Conservation (phyloP, 2,797 vertebrate species). For the Crypturellus tataupa region DNA sequence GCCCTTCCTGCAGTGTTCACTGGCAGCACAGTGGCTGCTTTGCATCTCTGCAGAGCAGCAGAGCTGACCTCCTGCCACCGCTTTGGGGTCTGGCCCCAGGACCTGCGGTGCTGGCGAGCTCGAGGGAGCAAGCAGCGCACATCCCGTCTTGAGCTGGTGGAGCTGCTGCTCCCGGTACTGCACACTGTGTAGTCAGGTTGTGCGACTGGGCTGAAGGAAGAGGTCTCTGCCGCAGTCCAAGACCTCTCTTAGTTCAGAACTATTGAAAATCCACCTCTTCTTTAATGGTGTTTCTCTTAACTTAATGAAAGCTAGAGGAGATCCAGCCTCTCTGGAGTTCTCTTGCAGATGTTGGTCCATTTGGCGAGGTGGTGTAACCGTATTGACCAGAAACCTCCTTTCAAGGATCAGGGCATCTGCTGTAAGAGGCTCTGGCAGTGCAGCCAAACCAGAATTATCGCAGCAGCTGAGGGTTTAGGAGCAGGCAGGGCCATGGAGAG, state of each 20-base stretch:
- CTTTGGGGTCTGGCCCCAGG: not conserved
- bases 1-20: not conserved
- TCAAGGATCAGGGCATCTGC: not conserved
- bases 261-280: not conserved
- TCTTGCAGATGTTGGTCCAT: not conserved
- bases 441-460: accelerated
- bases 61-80: not conserved
- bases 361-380: not conserved
- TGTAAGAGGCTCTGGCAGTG: accelerated
- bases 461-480: not conserved
- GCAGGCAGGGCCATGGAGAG: not conserved
- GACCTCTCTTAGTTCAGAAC: not conserved
- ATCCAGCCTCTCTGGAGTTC: not conserved
- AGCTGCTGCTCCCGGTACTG: not conserved
- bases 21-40: not conserved
- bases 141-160: not conserved
- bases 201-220: accelerated
- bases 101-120: not conserved
- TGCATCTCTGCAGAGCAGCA: not conserved
- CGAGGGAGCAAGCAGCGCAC: not conserved
- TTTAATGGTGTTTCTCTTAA: not conserved
- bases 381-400: not conserved
- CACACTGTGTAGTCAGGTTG: accelerated
- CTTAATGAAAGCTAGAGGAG: not conserved
- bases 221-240: not conserved